Evolutionary conservation across 2,888 invertebrate species (phyloP), one percentile per base, ranked within the genome.

Genomic region (Kuschelorhynchus macadamiae): DNA sequence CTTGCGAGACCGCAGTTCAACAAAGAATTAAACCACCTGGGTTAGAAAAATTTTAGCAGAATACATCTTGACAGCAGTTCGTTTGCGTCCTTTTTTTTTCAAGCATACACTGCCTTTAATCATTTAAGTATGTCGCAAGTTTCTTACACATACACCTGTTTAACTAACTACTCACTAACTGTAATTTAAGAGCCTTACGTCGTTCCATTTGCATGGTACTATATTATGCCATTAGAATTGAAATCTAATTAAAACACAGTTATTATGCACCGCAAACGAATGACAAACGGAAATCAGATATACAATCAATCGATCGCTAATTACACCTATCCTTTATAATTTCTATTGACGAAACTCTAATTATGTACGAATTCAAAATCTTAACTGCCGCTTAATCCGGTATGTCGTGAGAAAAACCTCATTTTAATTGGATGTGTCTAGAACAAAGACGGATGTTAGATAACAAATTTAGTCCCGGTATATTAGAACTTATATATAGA

Each of bases 271-370:
- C 7, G n/a, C 49, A 21, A 49, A 20, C 49, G 30, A 61, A 55
- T 39, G 55, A 63, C 63, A 63, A 55, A 47, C 64, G 64, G 64
- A 64, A 64, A 56, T 64, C 32, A 56, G 56, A 56, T 55, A 47
- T 64, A 46, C 47, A 55, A 55, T 64, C 64, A 64, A 64, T 64
- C 64, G 64, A 64, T 56, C 20, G 25, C 46, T 64, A 64, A 56
- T 56, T 55, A 49, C 36, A 50, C 25, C 25, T 63, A 30, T 63
- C 53, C 63, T 47, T 39, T 20, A 25, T 21, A 50, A 56, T 30
- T 47, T 21, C 17, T 56, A 56, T 56, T 64, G 64, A 56, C 49
- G 17, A 49, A 56, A 39, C 56, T 46, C 55, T 64, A 64, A 64
- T 64, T 64, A 64, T 39, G 30, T 47, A 64, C 49, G 36, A 25